Base-by-base conservation (phyloP, 2,888 invertebrate genomes). In the Phalangium opilio region DNA sequence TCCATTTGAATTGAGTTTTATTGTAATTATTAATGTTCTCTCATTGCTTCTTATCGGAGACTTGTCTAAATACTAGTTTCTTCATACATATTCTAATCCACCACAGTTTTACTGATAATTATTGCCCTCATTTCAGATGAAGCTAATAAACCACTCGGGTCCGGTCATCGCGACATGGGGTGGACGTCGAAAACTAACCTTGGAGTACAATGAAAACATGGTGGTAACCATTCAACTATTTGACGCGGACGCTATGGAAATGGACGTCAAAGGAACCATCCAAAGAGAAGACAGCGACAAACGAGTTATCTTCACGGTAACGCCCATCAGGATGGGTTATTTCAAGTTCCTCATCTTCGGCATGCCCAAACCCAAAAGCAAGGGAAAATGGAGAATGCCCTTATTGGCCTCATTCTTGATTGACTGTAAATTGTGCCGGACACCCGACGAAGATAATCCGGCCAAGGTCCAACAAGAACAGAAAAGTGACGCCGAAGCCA, bases 81-180 rank as follows among this genome's bases (percentile, higher is more conserved):
- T n/a, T n/a, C n/a, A n/a, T n/a, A n/a, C n/a, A n/a, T n/a, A n/a
- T n/a, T n/a, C n/a, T n/a, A n/a, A n/a, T n/a, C n/a, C n/a, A n/a
- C n/a, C n/a, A n/a, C n/a, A n/a, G n/a, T n/a, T n/a, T n/a, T n/a
- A n/a, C n/a, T n/a, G n/a, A n/a, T n/a, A n/a, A n/a, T n/a, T n/a
- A n/a, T n/a, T n/a, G 8, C 27, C 27, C 5, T 27, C 8, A 8
- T 27, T 27, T 27, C 27, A 27, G 27, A 54, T 60, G 48, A 53
- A 54, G 40, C 50, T 61, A 3, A 44, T 58, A 36, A 59, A 60
- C 50, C 59, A 59, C 43, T 45, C 50, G 2, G 58, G 56, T 3
- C 59, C 62, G 1, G 51, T 59, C 20, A 58, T 63, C 21, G 53
- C 57, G 27, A 59, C 58, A n/a, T 60, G 60, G 58, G 61, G 60